Evolutionary conservation across 2,113 vertebrate genomes (phyloP), one percentile per base, ranked within the genome.

Genomic region (Lepisosteus osseus): DNA sequence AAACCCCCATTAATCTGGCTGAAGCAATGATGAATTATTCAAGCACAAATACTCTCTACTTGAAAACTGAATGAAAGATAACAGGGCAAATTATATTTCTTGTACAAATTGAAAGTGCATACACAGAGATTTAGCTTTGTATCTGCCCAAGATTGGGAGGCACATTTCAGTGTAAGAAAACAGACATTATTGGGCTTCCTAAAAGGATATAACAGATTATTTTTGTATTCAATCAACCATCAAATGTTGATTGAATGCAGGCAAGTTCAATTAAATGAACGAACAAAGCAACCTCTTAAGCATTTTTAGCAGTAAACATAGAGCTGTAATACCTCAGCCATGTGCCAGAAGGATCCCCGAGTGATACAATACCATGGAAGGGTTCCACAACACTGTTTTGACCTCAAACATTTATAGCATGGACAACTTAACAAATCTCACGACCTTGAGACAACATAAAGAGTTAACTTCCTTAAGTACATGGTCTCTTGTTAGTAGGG

Each of bases 201-300:
- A 67, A 65, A 76, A 79, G 82, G 85, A 82, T 77, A 71, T 69
- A 73, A 76, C 74, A 75, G 70, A 87, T 86, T 84, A 85, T 87
- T 88, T 88, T 86, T 9, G 69, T 66, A 80, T 86, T 86, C 84
- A 88, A 85, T 86, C 89, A 89, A 90, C 87, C 88, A 90, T 92
- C 90, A 91, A 87, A 86, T 80, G 68, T 74, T 75, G 76, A 59
- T 59, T 59, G 57, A 59, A 4, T 71, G 65, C 66, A 73, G 74
- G 76, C 79, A 72, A 76, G 80, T 80, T 75, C 74, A 84, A 77
- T 78, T 82, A 64, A 66, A 66, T 63, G 41, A 68, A 65, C 83
- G 85, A 89, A 86, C 87, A 90, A 82, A 80, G 73, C 74, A 61
- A 15, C 14, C 73, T 75, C 76, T 77, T 68, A 83, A 86, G 68